Conservation (phyloP, 2,888 invertebrate genomes). For the Eupsilia transversa region DNA sequence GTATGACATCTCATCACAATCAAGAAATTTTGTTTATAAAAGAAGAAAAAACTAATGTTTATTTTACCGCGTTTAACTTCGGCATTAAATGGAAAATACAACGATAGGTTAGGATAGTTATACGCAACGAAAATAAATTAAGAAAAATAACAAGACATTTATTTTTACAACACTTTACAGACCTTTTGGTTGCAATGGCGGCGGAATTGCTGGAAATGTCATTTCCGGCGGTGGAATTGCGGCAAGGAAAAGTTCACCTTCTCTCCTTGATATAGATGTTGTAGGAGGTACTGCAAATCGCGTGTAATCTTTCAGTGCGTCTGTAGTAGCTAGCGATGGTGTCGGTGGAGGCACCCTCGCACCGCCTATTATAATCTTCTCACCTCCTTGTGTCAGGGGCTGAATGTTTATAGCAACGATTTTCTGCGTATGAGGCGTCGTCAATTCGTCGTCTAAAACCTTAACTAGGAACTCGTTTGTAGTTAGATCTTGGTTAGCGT, state of each 20-base stretch:
- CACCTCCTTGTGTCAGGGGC: constrained; percentile 71
- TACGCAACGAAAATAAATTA: neutral
- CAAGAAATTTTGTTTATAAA: neutral
- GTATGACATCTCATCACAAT: neutral
- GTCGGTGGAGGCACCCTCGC: constrained; percentile 74
- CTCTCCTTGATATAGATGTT: constrained; percentile 60
- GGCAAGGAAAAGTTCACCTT: constrained; percentile 62
- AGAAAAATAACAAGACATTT: neutral
- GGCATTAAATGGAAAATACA: neutral
- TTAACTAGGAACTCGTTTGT: constrained; percentile 86
- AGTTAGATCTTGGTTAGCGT: constrained; percentile 73
- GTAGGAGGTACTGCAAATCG: constrained; percentile 80
- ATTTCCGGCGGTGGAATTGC: constrained; percentile 50
- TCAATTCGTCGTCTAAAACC: constrained; percentile 84
- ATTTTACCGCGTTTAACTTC: neutral
- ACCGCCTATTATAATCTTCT: constrained; percentile 84
- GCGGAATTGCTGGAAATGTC: constrained; percentile 44
- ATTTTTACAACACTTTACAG: constrained; percentile 19
- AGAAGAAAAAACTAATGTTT: neutral
- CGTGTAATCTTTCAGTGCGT: constrained; percentile 77
- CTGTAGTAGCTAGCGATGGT: constrained; percentile 54
- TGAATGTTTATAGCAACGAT: constrained; percentile 83
- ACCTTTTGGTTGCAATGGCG: constrained; percentile 51
- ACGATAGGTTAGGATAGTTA: neutral
- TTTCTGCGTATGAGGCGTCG: constrained; percentile 72